Percentiles rank a stretch among this genome's conserved stretches.
Evolutionary conservation across 2,888 invertebrate species (phyloP).

Genomic region (Oxytorus armatus): DNA sequence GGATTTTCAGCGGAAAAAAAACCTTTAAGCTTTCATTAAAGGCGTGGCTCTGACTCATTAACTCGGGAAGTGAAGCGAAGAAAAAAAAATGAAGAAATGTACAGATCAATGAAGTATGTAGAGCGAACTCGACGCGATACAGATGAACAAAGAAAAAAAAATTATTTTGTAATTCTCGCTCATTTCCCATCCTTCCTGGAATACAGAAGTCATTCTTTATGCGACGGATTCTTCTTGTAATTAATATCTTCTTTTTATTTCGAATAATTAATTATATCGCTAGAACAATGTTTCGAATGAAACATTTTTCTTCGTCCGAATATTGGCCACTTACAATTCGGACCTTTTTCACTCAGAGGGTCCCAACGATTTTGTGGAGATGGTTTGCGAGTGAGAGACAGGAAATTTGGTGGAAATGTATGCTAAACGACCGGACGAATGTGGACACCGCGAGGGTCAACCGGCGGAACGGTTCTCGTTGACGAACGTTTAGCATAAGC

Average conservation of each 20-base stretch:
- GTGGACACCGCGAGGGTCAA: constrained; percentile 28
- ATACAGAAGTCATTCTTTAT: not conserved
- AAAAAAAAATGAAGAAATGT: constrained; percentile 21
- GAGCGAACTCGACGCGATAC: not conserved
- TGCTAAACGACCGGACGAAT: constrained; percentile 48
- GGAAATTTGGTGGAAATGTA: constrained; percentile 48
- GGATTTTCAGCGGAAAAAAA: constrained; percentile 24
- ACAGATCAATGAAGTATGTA: constrained; percentile 7
- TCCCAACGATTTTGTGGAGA: constrained; percentile 19
- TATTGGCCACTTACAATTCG: not conserved
- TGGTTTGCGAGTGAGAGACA: not conserved
- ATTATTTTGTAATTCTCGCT: too few species aligned
- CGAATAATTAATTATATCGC: not conserved
- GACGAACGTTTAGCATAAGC: constrained; percentile 54
- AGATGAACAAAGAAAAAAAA: not conserved
- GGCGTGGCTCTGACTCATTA: constrained; percentile 12
- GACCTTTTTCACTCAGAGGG: not conserved
- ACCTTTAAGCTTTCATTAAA: constrained; percentile 19
- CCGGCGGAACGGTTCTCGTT: constrained; percentile 34
- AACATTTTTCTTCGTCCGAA: not conserved
- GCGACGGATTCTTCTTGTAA: not conserved
- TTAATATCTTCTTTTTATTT: not conserved
- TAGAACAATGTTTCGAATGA: not conserved
- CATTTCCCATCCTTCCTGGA: not conserved
- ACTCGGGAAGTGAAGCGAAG: constrained; percentile 7